Evolutionary conservation across 2,888 invertebrate species (phyloP), one percentile per base, ranked within the genome.

Genomic region (Eumacrocentrus americanus): DNA sequence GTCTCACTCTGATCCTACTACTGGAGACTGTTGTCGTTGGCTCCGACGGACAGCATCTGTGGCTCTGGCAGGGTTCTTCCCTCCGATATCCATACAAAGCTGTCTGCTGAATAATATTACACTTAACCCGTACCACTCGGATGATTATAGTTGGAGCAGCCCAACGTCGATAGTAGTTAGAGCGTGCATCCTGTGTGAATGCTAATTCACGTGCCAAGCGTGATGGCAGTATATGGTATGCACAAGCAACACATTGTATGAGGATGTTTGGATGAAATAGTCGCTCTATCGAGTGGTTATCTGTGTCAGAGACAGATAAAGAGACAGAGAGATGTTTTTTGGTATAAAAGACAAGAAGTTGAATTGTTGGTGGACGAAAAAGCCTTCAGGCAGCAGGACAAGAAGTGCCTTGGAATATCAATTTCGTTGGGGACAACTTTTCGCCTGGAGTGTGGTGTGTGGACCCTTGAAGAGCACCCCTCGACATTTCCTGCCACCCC

Each of bases 51-150:
- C 67, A 64, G 65, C 80, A 80, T 80, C 80, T 80, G 80, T 76
- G 77, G 11, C 25, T 22, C 70, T 72, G 72, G 16, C 22, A 53
- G 40, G 52, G 52, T 53, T 71, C 69, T 22, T 38, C 51, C 52
- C 44, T 35, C 29, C 9, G 38, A 79, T 78, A 79, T 78, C 77
- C 78, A 78, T 79, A 77, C 77, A 77, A 79, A 78, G 78, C 79
- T 72, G 79, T 77, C 77, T 75, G 79, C 71, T 78, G 80, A 81
- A 80, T 80, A 81, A 81, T 79, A 81, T 80, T 80, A 81, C 76
- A 77, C 78, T 76, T 76, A 77, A 76, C 73, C 77, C 76, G 73
- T 73, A 71, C 73, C 71, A 74, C 74, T 76, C 70, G 73, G 72
- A 77, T 80, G 80, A 80, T 80, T 80, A 80, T 80, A 79, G 78